Base-by-base conservation (phyloP, 2,797 vertebrate species). In the Chiroxiphia lanceolata region DNA sequence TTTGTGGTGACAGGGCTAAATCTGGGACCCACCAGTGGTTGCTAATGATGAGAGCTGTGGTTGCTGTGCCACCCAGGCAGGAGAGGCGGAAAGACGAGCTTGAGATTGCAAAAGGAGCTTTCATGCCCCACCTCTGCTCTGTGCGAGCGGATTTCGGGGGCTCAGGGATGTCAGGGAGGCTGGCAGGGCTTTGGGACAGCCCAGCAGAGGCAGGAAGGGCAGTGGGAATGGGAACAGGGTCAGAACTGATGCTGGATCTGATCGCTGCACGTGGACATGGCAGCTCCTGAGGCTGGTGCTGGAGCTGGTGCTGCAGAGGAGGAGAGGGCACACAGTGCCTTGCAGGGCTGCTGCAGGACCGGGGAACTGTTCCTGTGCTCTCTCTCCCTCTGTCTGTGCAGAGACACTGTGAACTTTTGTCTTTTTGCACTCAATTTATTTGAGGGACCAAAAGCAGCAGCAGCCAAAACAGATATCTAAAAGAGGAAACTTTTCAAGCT, bases 1-100 rank as follows among this genome's bases (percentile, higher is more conserved):
- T 95, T 96, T 96, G 96, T 83, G 93, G 97, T 93, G 96, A 89
- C 96, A 89, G 93, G 93, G 95, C 96, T 97, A 97, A 97, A 96
- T 96, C 94, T 88, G 93, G 96, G 96, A 94, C 92, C 95, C 94
- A 91, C 87, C 96, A 96, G 91, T 76, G 93, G 93, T 38, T 96
- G 93, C 94, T 95, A 89, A 94, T 95, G 95, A 86, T 94, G 95
- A 94, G 78, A 91, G 91, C 78, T 95, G 95, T 81, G 94, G 89
- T 79, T 83, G 54, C 94, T 47, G 94, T 95, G 94, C 96, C 94
- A 95, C 91, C 94, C 96, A 96, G 92, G 96, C 93, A 90, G 95
- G 67, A 89, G 42, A 7, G n/a, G 87, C 57, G 69, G 87, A 89
- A 91, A 84, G 57, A 74, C 60, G 26, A 81, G 90, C 86, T 88